A percentile compares a stretch with the other conserved stretches of the same genome.
These are phyloP conservation scores for Tadarida brasiliensis DNA, from an alignment of 2,797 vertebrate species.

Conservation along the genomic window DNA sequence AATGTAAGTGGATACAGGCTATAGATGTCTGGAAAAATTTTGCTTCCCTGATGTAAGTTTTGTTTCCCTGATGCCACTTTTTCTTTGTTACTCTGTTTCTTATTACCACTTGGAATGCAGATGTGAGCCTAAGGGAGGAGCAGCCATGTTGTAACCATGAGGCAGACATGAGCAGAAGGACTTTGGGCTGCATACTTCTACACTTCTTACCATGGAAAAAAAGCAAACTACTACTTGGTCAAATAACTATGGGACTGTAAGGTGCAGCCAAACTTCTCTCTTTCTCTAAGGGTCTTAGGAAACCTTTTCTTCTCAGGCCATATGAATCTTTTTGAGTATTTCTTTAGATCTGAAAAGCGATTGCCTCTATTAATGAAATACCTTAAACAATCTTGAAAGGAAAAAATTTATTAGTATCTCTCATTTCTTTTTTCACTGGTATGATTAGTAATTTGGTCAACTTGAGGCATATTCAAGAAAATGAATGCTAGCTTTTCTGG, in stretches of 20 bases:
- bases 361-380: background rate
- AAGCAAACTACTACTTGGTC: background rate
- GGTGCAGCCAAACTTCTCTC: background rate
- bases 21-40: background rate
- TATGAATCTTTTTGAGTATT: background rate
- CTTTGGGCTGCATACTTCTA: background rate
- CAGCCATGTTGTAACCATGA: background rate
- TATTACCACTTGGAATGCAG: background rate
- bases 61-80: background rate
- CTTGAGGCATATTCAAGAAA: constrained; percentile 55
- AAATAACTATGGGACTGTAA: background rate
- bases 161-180: background rate
- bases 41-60: background rate
- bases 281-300: background rate
- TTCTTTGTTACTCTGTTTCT: background rate
- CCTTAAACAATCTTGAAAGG: background rate
- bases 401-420: constrained; percentile 28
- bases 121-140: background rate
- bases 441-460: constrained; percentile 22
- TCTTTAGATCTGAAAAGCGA: constrained; percentile 35
- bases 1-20: background rate
- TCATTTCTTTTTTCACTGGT: background rate
- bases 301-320: background rate
- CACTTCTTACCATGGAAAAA: background rate
- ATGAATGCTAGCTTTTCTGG: constrained; percentile 68